Conservation (phyloP, 37 sponge, comb jelly and placozoan genomes). For the Spongilla lacustris region DNA sequence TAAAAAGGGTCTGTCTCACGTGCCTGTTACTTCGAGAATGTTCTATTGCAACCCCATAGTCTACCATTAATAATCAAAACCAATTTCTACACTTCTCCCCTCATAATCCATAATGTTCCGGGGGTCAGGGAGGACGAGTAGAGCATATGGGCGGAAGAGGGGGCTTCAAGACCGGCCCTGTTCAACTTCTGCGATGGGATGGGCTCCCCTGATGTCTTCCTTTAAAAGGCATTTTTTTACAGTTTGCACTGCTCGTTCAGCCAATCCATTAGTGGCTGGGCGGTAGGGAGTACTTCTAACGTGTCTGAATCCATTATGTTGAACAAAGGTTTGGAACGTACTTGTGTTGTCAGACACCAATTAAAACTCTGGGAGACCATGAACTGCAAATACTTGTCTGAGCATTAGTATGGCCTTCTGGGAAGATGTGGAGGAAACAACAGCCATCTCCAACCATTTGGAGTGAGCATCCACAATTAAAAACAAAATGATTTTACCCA, state of each 20-base stretch:
- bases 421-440: slow-evolving; percentile 25
- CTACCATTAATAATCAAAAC: background rate
- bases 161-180: background rate
- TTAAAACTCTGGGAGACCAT: slow-evolving; percentile 52
- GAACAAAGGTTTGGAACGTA: slow-evolving; percentile 3
- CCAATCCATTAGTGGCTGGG: slow-evolving; percentile 17
- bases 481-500: slow-evolving; percentile 32
- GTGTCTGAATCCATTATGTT: slow-evolving; percentile 18
- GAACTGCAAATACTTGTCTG: slow-evolving; percentile 30
- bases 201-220: background rate
- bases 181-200: background rate
- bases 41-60: background rate
- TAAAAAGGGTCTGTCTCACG: no score
- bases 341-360: slow-evolving; percentile 26
- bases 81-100: background rate
- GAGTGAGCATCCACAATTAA: slow-evolving; percentile 32
- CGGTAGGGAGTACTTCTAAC: slow-evolving; percentile 7
- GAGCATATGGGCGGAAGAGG: background rate
- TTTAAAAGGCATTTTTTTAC: slow-evolving; percentile 22
- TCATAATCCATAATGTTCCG: background rate
- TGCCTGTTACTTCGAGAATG: no score
- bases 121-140: background rate
- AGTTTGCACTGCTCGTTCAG: slow-evolving; percentile 24
- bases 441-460: slow-evolving; percentile 33
- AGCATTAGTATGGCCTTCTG: slow-evolving; percentile 7